phyloP scores from a whole-genome alignment of 2,888 invertebrate genomes.

The Agapostemon virescens region DNA sequence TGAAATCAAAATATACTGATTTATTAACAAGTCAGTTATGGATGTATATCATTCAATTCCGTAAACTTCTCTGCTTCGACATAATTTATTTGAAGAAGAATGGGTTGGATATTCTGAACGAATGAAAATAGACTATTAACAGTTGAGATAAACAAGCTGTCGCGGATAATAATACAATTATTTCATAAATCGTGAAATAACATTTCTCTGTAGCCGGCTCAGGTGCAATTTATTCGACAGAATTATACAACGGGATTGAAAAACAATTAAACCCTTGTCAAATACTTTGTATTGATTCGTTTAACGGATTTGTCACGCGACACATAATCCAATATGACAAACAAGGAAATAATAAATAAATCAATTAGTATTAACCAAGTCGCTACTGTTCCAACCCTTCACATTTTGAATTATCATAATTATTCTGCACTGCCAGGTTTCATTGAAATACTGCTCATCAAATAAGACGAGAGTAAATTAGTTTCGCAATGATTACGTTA shows the following conservation, averaged over 20 bases:
- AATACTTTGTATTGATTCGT: neutral
- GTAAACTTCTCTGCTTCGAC: neutral
- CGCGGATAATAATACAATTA: neutral
- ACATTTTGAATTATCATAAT: neutral
- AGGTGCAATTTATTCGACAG: neutral
- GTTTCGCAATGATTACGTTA: neutral
- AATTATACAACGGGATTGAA: neutral
- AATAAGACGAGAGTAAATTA: neutral
- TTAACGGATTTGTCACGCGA: neutral
- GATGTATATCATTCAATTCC: neutral
- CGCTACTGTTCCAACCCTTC: neutral
- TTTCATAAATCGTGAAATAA: neutral
- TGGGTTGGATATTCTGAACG: neutral
- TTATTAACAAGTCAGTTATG: too few relatives aligned
- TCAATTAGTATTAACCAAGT: neutral
- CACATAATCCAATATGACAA: neutral
- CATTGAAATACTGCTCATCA: neutral
- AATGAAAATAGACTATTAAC: neutral
- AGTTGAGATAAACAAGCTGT: neutral
- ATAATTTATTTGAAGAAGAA: neutral
- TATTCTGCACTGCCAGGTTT: neutral
- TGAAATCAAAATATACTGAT: neutral
- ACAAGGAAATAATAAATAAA: neutral
- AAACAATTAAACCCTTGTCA: constrained; percentile 2
- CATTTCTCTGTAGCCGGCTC: neutral